A percentile compares a stretch with the other conserved stretches of the same genome.
Evolutionary conservation across 1,140 invertebrate genomes (phyloP).

Genomic region (Conus ventricosus): DNA sequence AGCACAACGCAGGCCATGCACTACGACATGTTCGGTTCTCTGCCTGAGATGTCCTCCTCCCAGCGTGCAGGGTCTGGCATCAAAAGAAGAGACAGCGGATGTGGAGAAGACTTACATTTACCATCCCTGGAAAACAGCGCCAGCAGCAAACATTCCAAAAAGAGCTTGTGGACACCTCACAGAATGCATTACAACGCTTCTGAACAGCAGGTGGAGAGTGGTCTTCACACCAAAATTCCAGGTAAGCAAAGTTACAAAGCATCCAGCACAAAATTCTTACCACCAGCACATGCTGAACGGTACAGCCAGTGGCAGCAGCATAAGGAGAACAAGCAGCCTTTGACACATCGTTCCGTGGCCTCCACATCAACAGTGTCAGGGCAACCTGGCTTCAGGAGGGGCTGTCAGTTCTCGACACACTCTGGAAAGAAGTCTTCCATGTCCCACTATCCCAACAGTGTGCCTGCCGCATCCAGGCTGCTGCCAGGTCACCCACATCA

Average conservation of each 20-base stretch:
- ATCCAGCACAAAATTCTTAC: neutral
- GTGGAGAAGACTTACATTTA: constrained; percentile 4
- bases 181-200: neutral
- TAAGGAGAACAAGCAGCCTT: neutral
- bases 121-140: constrained; percentile 1
- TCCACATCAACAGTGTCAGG: neutral
- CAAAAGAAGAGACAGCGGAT: neutral
- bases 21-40: neutral
- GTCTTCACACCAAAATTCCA: neutral
- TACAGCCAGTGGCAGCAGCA: neutral
- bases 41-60: neutral
- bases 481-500: neutral
- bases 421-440: neutral
- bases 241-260: neutral
- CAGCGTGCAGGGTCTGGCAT: neutral
- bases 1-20: neutral
- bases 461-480: neutral
- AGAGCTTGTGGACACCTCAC: neutral
- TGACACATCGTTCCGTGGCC: neutral
- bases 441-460: neutral
- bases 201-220: neutral
- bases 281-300: neutral
- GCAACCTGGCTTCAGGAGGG: neutral
- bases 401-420: neutral
- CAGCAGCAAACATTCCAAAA: constrained; percentile 7